A percentile compares a stretch with the other conserved stretches of the same genome.
phyloP scores from a whole-genome alignment of 2,797 vertebrate species.

The Anisognathus igniventris region DNA sequence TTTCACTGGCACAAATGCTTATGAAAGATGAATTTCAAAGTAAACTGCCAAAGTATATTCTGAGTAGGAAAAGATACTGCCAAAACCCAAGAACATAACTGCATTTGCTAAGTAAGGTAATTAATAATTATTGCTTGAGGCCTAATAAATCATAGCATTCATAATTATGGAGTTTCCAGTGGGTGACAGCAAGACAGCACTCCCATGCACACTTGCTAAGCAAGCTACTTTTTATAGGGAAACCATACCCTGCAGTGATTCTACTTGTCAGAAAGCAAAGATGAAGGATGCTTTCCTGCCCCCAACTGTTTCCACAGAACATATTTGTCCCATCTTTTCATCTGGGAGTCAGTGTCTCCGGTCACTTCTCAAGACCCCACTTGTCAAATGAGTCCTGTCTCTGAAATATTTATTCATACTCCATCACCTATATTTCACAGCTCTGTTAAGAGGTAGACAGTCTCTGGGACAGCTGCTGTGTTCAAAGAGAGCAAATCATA shows the following conservation, averaged over 20 bases:
- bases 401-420: conserved; percentile 29
- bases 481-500: conserved; percentile 28
- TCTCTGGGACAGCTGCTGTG: neutral
- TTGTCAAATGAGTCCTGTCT: conserved; percentile 9
- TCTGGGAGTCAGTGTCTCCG: neutral
- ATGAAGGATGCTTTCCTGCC: neutral
- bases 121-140: conserved; percentile 35
- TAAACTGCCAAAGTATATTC: conserved; percentile 5
- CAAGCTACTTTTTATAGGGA: neutral
- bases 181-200: neutral
- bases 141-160: conserved; percentile 21
- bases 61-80: conserved; percentile 10
- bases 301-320: neutral
- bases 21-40: conserved; percentile 34
- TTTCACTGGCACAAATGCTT: conserved; percentile 21
- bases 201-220: neutral
- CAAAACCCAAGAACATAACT: neutral
- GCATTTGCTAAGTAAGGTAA: conserved; percentile 48
- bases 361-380: neutral
- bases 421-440: conserved; percentile 38
- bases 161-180: neutral
- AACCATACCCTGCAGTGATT: neutral
- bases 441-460: neutral
- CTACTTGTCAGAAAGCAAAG: neutral
- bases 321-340: neutral